Evolutionary conservation across 2,113 vertebrate species (phyloP), one percentile per base, ranked within the genome.

Genomic region (Grantiella picta): DNA sequence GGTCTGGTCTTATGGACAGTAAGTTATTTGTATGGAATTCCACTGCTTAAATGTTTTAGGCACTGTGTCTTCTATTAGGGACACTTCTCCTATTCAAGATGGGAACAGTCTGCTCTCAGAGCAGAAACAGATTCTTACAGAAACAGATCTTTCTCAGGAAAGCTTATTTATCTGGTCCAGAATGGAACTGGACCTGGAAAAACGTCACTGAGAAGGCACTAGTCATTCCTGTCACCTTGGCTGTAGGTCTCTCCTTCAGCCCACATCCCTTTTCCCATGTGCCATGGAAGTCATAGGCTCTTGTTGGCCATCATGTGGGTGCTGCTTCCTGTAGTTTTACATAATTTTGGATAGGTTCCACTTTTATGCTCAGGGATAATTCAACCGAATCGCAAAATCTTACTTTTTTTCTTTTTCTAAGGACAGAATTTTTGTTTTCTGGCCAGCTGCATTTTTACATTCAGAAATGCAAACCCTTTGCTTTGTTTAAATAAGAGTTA

Each of bases 401-500:
- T 44, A 7, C 0, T 14, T 31, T 0, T 69, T n/a, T 24, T 59
- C 27, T 23, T 16, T 54, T 91, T 49, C 68, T 59, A 13, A 57
- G 25, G 31, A 31, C 47, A 54, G 80, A 63, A 49, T 70, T 83
- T 94, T 94, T 96, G 50, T 72, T 60, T 80, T 77, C 87, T 83
- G 50, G 54, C 90, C 75, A 83, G 71, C 63, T 65, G 5, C 61
- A 54, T 65, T 94, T 95, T 70, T 86, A 54, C 0, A 0, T 63
- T 93, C 64, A 90, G 85, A 88, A 96, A 79, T 73, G 71, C 38
- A 83, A 83, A 68, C 52, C 47, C 24, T 92, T 88, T 78, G 68
- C 93, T 85, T 90, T 92, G 79, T 95, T 97, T 93, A 90, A 96
- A 83, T 90, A 90, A 78, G 90, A 96, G 92, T 94, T 90, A 96